Evolutionary conservation across 1,140 invertebrate species (phyloP), one percentile per base, ranked within the genome.

Genomic region (Melanaphis sacchari): DNA sequence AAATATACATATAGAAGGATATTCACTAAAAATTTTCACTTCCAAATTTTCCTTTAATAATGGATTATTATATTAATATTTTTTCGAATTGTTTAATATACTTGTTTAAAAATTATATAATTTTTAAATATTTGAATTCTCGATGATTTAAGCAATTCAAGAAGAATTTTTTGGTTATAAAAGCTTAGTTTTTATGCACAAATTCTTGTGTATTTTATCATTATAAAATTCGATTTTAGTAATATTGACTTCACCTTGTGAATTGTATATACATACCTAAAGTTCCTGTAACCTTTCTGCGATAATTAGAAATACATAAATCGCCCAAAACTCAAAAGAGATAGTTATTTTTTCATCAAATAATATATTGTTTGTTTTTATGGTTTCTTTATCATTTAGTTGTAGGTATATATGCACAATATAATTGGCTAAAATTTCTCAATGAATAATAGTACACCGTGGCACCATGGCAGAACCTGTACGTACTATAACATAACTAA

Each of bases 291-390:
- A 76, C 59, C 15, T 76, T 76, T 76, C 59, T n/a, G 59, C 5
- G 31, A 11, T n/a, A n/a, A n/a, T 76, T n/a, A 36, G 59, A 36
- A 15, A n/a, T 18, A 76, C 31, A 5, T n/a, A n/a, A 76, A 76
- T 76, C 59, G 59, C 15, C 31, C n/a, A n/a, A 76, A 76, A 76
- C n/a, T 6, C 15, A n/a, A n/a, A 76, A 76, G 59, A 76, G 59
- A 76, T 76, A 76, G n/a, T 76, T n/a, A 76, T 76, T 76, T 76
- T 76, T 76, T n/a, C 59, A 36, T 76, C 31, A 76, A 76, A 76
- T 76, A 76, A 76, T 76, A 66, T 76, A 76, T 76, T 76, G 59
- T 76, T 76, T 76, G 59, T 76, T 76, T 66, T n/a, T 15, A 76
- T 18, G 59, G 59, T 36, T 76, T 76, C 4, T n/a, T 4, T 66